These are phyloP conservation scores for Heloderma charlesbogerti DNA, from an alignment of 2,113 vertebrate genomes.

Conservation along the genomic window DNA sequence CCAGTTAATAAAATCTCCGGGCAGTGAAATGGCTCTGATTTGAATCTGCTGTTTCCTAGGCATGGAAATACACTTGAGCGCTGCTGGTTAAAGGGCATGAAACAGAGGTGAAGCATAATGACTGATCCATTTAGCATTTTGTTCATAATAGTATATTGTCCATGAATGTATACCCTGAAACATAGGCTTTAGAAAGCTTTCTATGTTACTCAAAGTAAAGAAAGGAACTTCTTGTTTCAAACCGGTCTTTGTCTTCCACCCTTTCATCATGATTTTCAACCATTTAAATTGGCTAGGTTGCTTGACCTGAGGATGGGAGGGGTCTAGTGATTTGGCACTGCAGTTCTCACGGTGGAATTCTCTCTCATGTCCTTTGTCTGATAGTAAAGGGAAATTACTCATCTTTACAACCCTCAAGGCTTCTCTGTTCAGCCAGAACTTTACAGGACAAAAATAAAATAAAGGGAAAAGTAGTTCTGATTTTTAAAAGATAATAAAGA, in stretches of 20 bases:
- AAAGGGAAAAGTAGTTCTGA: not conserved
- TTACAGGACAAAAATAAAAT: not conserved
- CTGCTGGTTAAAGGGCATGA: not conserved
- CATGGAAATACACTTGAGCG: not conserved
- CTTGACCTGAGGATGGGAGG: not conserved
- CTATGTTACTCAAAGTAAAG: slow-evolving; percentile 14
- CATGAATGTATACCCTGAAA: slow-evolving; percentile 43
- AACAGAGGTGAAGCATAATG: not conserved
- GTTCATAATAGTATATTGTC: slow-evolving; percentile 14
- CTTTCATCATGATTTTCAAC: not conserved
- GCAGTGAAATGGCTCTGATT: not conserved
- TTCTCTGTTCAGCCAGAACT: not conserved
- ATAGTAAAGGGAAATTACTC: not conserved
- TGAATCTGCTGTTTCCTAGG: not conserved
- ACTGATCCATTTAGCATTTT: not conserved
- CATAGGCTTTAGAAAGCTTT: slow-evolving; percentile 6
- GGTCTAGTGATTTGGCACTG: not conserved
- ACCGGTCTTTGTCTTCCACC: slow-evolving; percentile 19
- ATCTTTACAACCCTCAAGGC: not conserved
- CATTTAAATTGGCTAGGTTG: slow-evolving; percentile 17
- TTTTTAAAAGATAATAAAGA: not conserved
- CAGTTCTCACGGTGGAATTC: not conserved
- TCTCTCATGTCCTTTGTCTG: not conserved
- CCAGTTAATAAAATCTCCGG: not conserved
- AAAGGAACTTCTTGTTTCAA: slow-evolving; percentile 10